Base-by-base conservation (phyloP, 2,888 invertebrate species). In the Noctua comes region DNA sequence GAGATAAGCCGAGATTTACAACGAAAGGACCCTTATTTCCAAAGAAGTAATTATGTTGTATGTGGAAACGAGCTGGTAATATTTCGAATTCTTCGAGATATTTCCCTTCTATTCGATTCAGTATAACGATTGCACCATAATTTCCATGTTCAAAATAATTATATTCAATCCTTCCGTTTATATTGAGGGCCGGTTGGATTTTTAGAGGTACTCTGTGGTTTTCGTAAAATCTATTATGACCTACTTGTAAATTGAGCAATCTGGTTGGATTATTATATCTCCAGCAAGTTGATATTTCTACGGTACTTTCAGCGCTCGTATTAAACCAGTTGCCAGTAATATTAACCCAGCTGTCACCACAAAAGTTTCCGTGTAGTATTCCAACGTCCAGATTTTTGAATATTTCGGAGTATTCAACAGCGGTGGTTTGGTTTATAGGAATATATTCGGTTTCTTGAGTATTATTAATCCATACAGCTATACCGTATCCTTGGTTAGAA, bases 321-420 rank as follows among this genome's bases (percentile, higher is more conserved):
- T 98, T 98, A 93, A 99, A 99, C 94, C 97, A 97, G 92, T 99
- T 99, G n/a, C 98, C 98, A 1, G 99, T 99, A n/a, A 99, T 97
- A 93, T 99, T 99, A 1, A 99, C 98, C 96, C 98, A 98, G 68
- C 98, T 97, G 89, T 98, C 97, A 10, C 98, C 98, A 91, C 99
- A 99, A 91, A 98, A 99, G 94, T 99, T 99, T 5, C 99, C 99
- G 86, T 99, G 98, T 73, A 99, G 95, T 66, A 99, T 97, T 0
- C 99, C 99, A 54, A 98, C 97, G 91, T 99, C 99, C 13, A 98
- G 96, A 94, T 99, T 99, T 84, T 98, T 98, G 86, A 98, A 98
- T 90, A 99, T 98, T 92, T 98, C 98, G 0, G 99, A 98, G 93
- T 99, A 98, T 91, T 99, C 98, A 24, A 99, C 97, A 0, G 98